A percentile compares a stretch with the other conserved stretches of the same genome.
These are phyloP conservation scores for Tetraneura akinire DNA, from an alignment of 1,140 invertebrate genomes.

Conservation along the genomic window DNA sequence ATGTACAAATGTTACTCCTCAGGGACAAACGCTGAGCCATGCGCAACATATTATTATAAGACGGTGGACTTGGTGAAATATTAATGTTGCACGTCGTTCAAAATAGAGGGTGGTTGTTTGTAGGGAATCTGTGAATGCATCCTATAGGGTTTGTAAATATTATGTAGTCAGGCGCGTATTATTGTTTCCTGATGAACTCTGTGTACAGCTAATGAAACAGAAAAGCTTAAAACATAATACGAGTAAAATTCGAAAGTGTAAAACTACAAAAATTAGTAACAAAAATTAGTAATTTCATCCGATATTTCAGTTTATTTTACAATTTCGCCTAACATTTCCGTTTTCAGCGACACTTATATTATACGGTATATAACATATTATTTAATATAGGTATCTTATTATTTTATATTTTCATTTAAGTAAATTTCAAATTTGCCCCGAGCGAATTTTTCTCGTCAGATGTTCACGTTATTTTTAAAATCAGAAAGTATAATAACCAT, in stretches of 20 bases:
- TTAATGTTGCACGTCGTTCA: conserved; percentile 40
- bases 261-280: not conserved
- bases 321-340: not conserved
- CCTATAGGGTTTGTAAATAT: not conserved
- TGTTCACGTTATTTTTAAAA: too few relatives aligned
- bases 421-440: too few relatives aligned
- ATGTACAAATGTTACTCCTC: conserved; percentile 33
- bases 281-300: not conserved
- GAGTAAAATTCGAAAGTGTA: not conserved
- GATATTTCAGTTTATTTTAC: not conserved
- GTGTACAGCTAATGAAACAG: not conserved
- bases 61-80: conserved; percentile 46
- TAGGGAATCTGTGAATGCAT: not conserved
- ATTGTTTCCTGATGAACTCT: not conserved
- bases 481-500: too few relatives aligned
- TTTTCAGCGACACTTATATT: too few relatives aligned
- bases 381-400: too few relatives aligned
- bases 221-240: too few relatives aligned
- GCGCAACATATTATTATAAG: conserved; percentile 18
- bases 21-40: conserved; percentile 4
- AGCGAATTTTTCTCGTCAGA: too few relatives aligned
- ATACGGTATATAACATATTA: too few relatives aligned
- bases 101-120: not conserved
- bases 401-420: too few relatives aligned
- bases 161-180: not conserved